Base-by-base conservation (phyloP, 2,113 vertebrate genomes). In the Stercorarius parasiticus region DNA sequence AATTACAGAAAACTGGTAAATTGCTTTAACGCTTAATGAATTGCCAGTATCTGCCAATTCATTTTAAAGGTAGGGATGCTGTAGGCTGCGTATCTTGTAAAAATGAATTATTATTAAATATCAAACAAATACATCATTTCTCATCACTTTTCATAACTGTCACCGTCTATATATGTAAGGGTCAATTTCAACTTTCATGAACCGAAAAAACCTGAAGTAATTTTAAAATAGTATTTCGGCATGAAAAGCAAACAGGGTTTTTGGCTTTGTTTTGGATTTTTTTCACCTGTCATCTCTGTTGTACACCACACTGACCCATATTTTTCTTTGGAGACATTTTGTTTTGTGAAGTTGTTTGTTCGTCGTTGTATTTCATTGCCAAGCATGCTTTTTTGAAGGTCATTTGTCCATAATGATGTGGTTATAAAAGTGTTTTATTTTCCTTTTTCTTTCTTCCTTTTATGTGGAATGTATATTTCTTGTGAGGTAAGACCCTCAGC, bases 391-490 rank as follows among this genome's bases (percentile, higher is more conserved):
- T 49, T 97, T 97, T 98, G 95, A 97, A 95, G 91, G 74, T 97
- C 94, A 97, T 95, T 95, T 98, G 93, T 98, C 98, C 97, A 88
- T 98, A 94, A 96, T 10, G 40, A 94, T 97, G 92, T 98, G 95
- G 96, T 98, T 98, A 97, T 98, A 98, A 98, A 96, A 98, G 95
- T 97, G 97, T 97, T 98, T 95, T 98, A 97, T 97, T 97, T 97
- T 97, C 92, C 95, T 96, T 98, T 98, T 98, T 98, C 98, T 98
- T 98, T 99, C 97, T 98, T 98, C 98, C 97, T 98, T 98, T 99
- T 99, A 98, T 99, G 98, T 99, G 99, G 99, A 99, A 98, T 99
- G 90, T 99, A 90, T 99, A 98, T 98, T 99, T 98, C 98, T 98
- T 98, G 98, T 98, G 99, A 99, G 99, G 99, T 99, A 99, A 99